Evolutionary conservation across 2,888 invertebrate species (phyloP).

Genomic region (Arge pagana): DNA sequence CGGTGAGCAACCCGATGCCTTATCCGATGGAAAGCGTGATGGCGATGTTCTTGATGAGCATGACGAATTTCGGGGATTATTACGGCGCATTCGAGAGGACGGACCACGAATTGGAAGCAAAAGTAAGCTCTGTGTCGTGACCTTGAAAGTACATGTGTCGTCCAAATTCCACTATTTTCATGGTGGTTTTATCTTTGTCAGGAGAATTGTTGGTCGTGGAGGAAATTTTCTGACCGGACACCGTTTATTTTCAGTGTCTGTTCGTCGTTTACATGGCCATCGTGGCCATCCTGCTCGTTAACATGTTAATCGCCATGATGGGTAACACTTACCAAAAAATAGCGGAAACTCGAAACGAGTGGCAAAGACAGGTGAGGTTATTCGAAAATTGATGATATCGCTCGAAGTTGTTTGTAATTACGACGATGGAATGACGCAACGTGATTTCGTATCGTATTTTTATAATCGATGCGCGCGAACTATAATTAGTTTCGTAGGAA

Average conservation of each 20-base stretch:
- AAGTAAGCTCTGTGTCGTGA: conserved; percentile 62
- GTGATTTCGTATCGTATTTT: too few relatives aligned
- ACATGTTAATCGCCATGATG: conserved; percentile 99
- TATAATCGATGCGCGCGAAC: too few relatives aligned
- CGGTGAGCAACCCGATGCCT: conserved; percentile 83
- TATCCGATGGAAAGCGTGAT: conserved; percentile 94
- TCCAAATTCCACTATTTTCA: background rate
- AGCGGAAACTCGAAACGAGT: conserved; percentile 95
- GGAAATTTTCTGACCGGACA: too few relatives aligned
- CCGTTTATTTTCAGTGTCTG: conserved; percentile 66
- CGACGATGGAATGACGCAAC: too few relatives aligned
- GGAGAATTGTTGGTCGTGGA: too few relatives aligned
- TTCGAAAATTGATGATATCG: too few relatives aligned
- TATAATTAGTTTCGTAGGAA: too few relatives aligned
- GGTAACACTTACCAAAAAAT: conserved; percentile 99
- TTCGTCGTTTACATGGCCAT: conserved; percentile 98
- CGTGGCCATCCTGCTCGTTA: conserved; percentile 91
- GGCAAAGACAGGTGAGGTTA: conserved; percentile 93
- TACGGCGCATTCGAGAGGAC: conserved; percentile 89
- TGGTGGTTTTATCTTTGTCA: too few relatives aligned
- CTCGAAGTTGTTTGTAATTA: too few relatives aligned
- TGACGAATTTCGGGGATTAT: conserved; percentile 95
- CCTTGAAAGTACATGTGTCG: background rate
- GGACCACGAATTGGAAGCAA: conserved; percentile 85
- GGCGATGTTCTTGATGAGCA: conserved; percentile 98